Percentiles rank a stretch among this genome's conserved stretches.
Conservation (phyloP, 2,113 vertebrate species). For the Tyto alba region DNA sequence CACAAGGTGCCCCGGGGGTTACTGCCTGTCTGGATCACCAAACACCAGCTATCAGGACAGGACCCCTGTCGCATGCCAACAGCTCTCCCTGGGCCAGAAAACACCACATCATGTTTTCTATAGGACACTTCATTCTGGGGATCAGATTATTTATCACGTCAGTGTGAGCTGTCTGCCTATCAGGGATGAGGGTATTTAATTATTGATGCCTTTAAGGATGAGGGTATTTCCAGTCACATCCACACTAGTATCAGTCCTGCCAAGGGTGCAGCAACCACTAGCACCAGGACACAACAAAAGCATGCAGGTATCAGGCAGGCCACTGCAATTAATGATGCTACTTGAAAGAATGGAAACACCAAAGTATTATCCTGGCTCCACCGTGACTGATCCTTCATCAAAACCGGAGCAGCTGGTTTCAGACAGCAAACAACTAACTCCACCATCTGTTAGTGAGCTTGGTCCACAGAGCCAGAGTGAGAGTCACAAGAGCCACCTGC, state of each 20-base stretch:
- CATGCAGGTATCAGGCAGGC: neutral
- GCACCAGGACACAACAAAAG: neutral
- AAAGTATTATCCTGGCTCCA: neutral
- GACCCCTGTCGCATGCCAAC: fast-evolving
- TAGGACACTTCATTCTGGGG: neutral
- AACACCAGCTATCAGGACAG: neutral
- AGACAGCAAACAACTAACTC: neutral
- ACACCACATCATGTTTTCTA: neutral
- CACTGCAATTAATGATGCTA: neutral
- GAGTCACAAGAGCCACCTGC: neutral
- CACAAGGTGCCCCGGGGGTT: neutral
- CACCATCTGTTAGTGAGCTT: neutral
- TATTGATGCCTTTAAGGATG: fast-evolving
- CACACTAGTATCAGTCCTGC: neutral
- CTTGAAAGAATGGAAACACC: neutral
- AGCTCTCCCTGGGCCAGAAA: neutral
- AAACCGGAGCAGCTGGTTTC: neutral
- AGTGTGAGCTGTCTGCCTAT: neutral
- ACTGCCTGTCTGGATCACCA: neutral
- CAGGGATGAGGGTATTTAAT: too few species aligned
- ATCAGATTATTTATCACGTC: neutral
- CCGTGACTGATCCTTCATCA: neutral
- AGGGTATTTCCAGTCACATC: neutral
- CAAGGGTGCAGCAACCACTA: neutral
- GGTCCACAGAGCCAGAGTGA: neutral